Base-by-base conservation (phyloP, 2,113 vertebrate species). In the Sialia sialis region DNA sequence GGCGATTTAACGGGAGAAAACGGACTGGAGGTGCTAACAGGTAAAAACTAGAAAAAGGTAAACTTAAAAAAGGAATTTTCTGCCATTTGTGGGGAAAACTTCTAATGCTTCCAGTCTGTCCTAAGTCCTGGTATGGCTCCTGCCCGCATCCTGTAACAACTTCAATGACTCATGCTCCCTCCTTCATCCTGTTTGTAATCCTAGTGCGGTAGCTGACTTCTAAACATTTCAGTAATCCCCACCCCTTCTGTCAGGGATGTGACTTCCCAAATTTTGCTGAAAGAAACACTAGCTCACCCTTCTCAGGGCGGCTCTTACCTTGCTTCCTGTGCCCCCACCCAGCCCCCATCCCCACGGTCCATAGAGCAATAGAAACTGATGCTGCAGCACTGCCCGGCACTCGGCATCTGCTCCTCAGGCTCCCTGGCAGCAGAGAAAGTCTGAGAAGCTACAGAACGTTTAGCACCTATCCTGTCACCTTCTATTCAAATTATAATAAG, bases 181-280 rank as follows among this genome's bases (percentile, higher is more conserved):
- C 59, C 51, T 81, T 73, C 83, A 83, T 66, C 58, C 59, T 88
- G 67, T 83, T 73, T 73, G 78, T 39, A 87, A 82, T 49, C 43
- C 66, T 75, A 16, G 19, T 39, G 54, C 15, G 14, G 30, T 17
- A 38, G 11, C 16, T 72, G 23, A 36, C 30, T 87, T 94, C 54
- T n/a, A 79, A 76, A 34, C 29, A 41, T 26, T 69, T 59, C 17
- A 17, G 29, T 23, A 66, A 85, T 49, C 70, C 30, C 20, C 62
- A 60, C 29, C 54, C 25, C 6, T 76, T 54, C 62, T 38, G 30
- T 39, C 16, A 49, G 9, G 17, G 54, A 48, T 46, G 32, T 12
- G 58, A 67, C 20, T 93, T 91, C 41, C 36, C 62, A 82, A 87
- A 56, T 79, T 62, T 74, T 75, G n/a, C 27, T 75, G 41, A 32